Conservation (phyloP, 2,888 invertebrate species). For the Agrochola macilenta region DNA sequence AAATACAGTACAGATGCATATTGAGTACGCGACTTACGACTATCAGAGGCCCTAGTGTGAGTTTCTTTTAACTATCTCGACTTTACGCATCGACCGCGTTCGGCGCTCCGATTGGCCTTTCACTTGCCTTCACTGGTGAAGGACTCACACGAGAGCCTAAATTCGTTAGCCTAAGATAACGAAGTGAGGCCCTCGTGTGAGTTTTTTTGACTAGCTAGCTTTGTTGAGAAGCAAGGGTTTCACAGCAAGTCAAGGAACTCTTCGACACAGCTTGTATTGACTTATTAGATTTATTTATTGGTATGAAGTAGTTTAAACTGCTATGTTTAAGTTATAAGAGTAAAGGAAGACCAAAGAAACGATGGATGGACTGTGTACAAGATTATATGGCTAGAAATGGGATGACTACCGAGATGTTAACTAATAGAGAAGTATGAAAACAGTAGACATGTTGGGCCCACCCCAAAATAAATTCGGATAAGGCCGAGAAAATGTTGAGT, state of each 20-base stretch:
- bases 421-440: not conserved
- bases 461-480: not conserved
- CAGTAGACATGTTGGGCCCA: not conserved
- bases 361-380: not conserved
- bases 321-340: too few species aligned
- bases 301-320: too few species aligned
- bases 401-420: not conserved
- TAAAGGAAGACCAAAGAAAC: not conserved
- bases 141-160: too few species aligned
- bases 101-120: too few species aligned
- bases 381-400: not conserved
- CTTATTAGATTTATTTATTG: not conserved
- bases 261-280: not conserved
- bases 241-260: not conserved
- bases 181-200: too few species aligned
- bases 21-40: not conserved
- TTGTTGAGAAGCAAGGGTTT: too few species aligned
- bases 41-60: too few species aligned
- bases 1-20: slow-evolving; percentile 52
- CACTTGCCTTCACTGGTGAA: too few species aligned
- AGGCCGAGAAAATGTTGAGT: not conserved
- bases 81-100: too few species aligned
- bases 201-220: too few species aligned
- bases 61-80: too few species aligned
- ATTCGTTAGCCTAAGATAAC: too few species aligned